These are phyloP conservation scores for Drosophila sp. DNA, from an alignment of 1,140 invertebrate genomes.

Conservation along the genomic window DNA sequence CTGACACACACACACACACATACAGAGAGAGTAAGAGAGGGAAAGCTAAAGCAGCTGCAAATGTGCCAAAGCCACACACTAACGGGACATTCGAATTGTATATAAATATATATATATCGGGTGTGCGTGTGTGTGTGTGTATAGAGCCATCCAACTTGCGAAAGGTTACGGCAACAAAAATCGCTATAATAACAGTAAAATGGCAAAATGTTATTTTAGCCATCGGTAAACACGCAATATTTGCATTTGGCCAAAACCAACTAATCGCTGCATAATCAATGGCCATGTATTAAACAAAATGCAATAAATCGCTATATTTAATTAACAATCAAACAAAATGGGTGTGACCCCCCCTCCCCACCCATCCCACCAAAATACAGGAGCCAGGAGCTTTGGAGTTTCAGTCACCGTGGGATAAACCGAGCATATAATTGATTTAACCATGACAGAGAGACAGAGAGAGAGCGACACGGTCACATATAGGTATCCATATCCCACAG, in stretches of 20 bases:
- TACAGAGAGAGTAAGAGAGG: constrained; percentile 16
- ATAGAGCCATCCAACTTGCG: constrained; percentile 34
- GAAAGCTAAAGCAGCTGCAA: constrained; percentile 44
- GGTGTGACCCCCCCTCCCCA: no score
- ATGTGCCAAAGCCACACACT: constrained; percentile 31
- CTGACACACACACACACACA: not conserved
- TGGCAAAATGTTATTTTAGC: constrained; percentile 33
- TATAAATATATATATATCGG: constrained; percentile 15
- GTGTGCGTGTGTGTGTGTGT: constrained; percentile 11
- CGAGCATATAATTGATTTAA: constrained; percentile 75
- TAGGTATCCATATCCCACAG: constrained; percentile 19
- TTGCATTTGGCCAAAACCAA: constrained; percentile 27
- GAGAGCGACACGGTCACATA: constrained; percentile 30
- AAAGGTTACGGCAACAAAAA: constrained; percentile 28
- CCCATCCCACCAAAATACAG: not conserved
- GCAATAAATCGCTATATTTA: constrained; percentile 48
- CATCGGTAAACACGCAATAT: constrained; percentile 17
- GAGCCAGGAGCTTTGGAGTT: not conserved
- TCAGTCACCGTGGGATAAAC: constrained; percentile 37
- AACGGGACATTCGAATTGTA: constrained; percentile 13
- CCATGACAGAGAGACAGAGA: constrained; percentile 39
- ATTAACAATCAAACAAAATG: constrained; percentile 39
- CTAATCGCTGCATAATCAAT: constrained; percentile 31
- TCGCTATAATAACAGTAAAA: constrained; percentile 32
- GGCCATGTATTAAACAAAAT: constrained; percentile 33